Percentiles rank a stretch among this genome's conserved stretches.
Evolutionary conservation across 1,140 invertebrate genomes (phyloP).

Genomic region (Nasonia giraulti): DNA sequence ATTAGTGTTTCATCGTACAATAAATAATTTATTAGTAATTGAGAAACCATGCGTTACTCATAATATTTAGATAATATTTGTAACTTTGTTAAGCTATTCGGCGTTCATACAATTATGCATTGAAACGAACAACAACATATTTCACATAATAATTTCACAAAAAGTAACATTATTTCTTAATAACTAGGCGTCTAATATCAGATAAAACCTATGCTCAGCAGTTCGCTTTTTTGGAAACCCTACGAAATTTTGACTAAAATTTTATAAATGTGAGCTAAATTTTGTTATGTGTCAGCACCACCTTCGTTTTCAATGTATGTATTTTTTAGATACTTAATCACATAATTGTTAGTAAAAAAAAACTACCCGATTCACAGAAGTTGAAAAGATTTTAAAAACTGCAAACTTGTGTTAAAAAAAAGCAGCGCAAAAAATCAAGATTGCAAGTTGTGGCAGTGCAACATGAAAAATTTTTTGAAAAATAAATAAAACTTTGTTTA

Average conservation of each 20-base stretch:
- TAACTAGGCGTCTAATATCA: conserved; percentile 28
- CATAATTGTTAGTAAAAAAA: conserved; percentile 57
- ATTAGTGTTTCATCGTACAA: conserved; percentile 72
- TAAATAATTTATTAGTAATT: conserved; percentile 72
- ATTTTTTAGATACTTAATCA: conserved; percentile 25
- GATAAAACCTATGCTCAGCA: conserved; percentile 23
- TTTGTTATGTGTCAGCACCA: conserved; percentile 59
- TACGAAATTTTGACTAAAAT: conserved; percentile 17
- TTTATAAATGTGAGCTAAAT: conserved; percentile 32
- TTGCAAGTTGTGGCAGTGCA: conserved; percentile 54
- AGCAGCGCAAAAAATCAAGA: conserved; percentile 55
- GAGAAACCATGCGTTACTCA: conserved; percentile 53
- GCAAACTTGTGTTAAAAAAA: conserved; percentile 56
- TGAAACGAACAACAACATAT: conserved; percentile 41
- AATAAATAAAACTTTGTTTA: conserved; percentile 18
- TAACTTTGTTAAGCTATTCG: conserved; percentile 23
- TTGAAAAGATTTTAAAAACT: conserved; percentile 56
- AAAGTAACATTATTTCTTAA: conserved; percentile 51
- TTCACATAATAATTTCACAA: conserved; percentile 39
- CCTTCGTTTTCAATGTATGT: conserved; percentile 56
- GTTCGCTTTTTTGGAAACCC: neutral
- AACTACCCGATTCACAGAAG: conserved; percentile 59
- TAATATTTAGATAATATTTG: conserved; percentile 42
- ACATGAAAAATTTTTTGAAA: conserved; percentile 41
- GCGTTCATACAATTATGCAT: conserved; percentile 38